Conservation (phyloP, 1,140 invertebrate genomes). For the Metaphire vulgaris region DNA sequence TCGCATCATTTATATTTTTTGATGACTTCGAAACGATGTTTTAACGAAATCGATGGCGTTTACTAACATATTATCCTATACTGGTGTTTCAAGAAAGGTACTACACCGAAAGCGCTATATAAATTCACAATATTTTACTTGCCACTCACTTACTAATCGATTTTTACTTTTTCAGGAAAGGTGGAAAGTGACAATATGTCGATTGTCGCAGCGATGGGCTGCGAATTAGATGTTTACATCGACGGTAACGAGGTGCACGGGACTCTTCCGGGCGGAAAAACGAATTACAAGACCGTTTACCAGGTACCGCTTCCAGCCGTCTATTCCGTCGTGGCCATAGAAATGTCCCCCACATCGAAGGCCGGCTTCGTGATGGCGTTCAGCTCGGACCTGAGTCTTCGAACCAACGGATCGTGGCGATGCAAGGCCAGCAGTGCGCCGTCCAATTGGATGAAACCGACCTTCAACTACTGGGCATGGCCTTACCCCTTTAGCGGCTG, state of each 20-base stretch:
- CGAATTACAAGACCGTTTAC: not conserved
- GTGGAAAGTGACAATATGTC: not conserved
- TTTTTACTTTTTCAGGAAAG: not conserved
- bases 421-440: not conserved
- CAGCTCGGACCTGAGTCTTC: not conserved
- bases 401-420: not conserved
- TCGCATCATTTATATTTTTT: not conserved
- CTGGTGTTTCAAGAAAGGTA: no score
- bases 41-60: not conserved
- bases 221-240: not conserved
- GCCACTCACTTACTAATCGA: no score
- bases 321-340: not conserved
- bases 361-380: not conserved
- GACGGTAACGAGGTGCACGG: not conserved
- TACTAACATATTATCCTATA: not conserved
- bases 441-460: not conserved
- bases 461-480: not conserved
- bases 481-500: no score
- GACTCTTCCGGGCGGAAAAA: not conserved
- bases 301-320: not conserved
- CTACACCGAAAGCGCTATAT: no score
- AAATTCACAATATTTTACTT: no score
- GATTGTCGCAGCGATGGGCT: not conserved
- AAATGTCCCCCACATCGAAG: not conserved
- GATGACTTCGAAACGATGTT: not conserved